Conservation (phyloP, 2,888 invertebrate species). For the Rapana venosa region DNA sequence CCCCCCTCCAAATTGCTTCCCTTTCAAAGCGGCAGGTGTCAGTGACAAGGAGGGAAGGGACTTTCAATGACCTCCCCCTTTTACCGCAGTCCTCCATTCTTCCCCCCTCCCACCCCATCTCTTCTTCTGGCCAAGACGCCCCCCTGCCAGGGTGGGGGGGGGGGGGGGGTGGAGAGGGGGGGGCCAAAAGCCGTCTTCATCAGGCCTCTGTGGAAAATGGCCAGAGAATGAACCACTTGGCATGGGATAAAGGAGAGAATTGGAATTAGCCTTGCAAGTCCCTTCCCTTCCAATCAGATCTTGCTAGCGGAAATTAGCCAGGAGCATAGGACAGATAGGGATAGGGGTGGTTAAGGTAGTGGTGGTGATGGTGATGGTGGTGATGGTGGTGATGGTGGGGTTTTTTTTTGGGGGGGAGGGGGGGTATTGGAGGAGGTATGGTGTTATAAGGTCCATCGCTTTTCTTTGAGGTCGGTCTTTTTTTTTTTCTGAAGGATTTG, state of each 20-base stretch:
- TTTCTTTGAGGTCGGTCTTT: not conserved
- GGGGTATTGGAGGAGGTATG: not conserved
- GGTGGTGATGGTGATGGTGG: not conserved
- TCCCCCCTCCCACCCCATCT: not conserved
- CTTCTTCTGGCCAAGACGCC: not conserved
- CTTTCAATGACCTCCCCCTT: too few species aligned
- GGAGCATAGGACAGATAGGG: not conserved
- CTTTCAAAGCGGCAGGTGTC: not conserved
- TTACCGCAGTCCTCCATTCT: not conserved
- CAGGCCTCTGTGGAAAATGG: not conserved
- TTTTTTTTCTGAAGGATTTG: not conserved
- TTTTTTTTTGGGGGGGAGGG: not conserved
- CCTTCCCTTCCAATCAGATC: not conserved
- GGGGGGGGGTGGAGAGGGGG: too few species aligned
- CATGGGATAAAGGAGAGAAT: not conserved
- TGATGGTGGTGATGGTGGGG: not conserved
- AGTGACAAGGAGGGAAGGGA: not conserved
- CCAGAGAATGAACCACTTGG: conserved; percentile 13
- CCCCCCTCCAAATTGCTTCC: not conserved
- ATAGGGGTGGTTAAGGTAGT: not conserved
- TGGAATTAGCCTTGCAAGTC: not conserved
- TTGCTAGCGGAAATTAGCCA: not conserved
- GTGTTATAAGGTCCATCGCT: too few species aligned
- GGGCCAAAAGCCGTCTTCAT: not conserved
- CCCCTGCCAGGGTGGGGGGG: not conserved